Evolutionary conservation across 2,113 vertebrate genomes (phyloP).

Genomic region (Thamnophis sirtalis): DNA sequence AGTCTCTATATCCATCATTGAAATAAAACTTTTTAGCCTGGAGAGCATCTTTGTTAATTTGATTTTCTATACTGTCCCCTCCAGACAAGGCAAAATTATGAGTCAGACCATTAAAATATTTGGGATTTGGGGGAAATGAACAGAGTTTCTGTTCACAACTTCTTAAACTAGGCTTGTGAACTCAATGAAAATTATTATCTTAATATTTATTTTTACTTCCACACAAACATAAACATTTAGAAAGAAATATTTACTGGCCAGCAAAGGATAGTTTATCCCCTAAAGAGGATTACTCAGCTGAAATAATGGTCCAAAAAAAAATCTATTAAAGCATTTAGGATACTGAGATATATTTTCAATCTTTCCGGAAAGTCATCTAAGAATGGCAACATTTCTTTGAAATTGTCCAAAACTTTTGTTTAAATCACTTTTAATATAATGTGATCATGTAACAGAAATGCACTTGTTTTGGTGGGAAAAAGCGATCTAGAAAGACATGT

Average conservation of each 20-base stretch:
- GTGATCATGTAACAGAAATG: slow-evolving; percentile 55
- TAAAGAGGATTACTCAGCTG: neutral
- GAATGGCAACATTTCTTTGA: slow-evolving; percentile 4
- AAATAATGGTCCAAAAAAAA: slow-evolving; percentile 21
- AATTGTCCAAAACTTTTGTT: slow-evolving; percentile 37
- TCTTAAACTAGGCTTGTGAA: accelerated
- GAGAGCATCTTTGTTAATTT: neutral
- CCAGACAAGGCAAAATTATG: neutral
- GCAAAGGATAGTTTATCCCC: neutral
- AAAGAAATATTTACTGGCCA: neutral
- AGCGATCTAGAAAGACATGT: slow-evolving; percentile 39
- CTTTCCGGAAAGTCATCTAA: slow-evolving; percentile 20
- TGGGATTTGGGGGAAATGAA: neutral
- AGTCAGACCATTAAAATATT: neutral
- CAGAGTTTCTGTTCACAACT: neutral
- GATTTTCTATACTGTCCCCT: neutral
- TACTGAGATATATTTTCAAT: neutral
- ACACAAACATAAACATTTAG: neutral
- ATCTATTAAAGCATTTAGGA: neutral
- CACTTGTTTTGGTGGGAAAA: slow-evolving; percentile 24
- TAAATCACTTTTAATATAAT: slow-evolving; percentile 46
- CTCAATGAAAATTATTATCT: neutral
- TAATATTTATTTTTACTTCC: neutral
- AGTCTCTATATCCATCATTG: neutral
- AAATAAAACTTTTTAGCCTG: neutral